These are phyloP conservation scores for Hydrotaea cyrtoneurina DNA, from an alignment of 2,888 invertebrate species.

Conservation along the genomic window DNA sequence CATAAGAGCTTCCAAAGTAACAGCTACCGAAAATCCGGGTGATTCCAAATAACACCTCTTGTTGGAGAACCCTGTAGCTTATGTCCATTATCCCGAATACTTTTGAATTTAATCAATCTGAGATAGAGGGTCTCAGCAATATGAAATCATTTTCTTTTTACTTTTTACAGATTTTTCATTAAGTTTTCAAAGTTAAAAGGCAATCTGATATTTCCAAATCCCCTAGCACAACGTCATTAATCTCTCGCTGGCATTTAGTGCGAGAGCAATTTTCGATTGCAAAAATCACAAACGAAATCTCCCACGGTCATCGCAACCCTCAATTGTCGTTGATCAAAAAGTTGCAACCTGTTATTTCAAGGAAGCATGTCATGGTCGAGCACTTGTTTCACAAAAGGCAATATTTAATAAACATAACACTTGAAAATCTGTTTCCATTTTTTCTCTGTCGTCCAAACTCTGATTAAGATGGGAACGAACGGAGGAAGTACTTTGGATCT, in stretches of 20 bases:
- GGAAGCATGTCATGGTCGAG: background rate
- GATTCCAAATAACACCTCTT: too few relatives aligned
- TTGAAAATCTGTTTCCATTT: constrained; percentile 64
- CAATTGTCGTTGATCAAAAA: background rate
- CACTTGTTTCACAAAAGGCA: constrained; percentile 53
- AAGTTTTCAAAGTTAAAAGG: constrained; percentile 18
- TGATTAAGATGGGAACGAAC: constrained; percentile 61
- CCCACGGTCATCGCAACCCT: constrained; percentile 61
- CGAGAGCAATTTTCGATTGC: background rate
- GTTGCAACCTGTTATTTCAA: constrained; percentile 54
- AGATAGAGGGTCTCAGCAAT: too few relatives aligned
- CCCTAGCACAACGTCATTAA: constrained; percentile 45
- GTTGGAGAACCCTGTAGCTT: too few relatives aligned
- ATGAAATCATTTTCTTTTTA: too few relatives aligned
- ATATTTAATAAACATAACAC: constrained; percentile 67
- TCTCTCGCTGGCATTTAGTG: constrained; percentile 26
- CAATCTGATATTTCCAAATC: constrained; percentile 54
- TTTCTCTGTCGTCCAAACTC: background rate
- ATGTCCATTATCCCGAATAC: too few relatives aligned
- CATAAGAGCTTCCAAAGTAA: too few relatives aligned
- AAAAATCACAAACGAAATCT: constrained; percentile 53
- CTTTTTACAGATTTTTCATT: constrained; percentile 19
- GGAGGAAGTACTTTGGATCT: constrained; percentile 33
- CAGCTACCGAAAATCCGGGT: too few relatives aligned
- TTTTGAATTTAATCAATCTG: too few relatives aligned